Evolutionary conservation across 2,797 vertebrate species (phyloP), one percentile per base, ranked within the genome.

Genomic region (Halcyon badia): DNA sequence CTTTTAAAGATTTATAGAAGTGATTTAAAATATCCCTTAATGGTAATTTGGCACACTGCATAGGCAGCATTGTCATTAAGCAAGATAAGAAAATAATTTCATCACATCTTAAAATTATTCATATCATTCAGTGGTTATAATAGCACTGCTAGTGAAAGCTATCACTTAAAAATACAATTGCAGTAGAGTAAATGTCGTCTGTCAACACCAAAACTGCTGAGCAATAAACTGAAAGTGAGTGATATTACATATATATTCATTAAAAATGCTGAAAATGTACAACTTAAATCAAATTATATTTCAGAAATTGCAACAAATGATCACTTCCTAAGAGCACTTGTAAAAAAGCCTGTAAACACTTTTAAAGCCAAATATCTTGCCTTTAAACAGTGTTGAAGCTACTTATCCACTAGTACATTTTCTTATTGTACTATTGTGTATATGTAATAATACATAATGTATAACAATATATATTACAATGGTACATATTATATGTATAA

Each of bases 21-120:
- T 97, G 91, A 97, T 97, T 96, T 96, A 97, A 98, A 98, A 97
- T 97, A 96, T 87, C 65, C 46, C 69, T 95, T 97, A 97, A 97
- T 97, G 91, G 92, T 82, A 97, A 97, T 97, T 90, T 97, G 83
- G 89, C 83, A 94, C 60, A 91, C 46, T 72, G 84, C 58, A 94
- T 95, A 96, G 88, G 49, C 89, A 96, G 87, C 82, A 94, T 86
- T 97, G 48, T 93, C 90, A 97, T 97, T 96, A 97, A 95, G 79
- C 92, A 97, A 77, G 61, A 94, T 71, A 97, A 96, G 82, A 91
- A 97, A 97, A 97, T 93, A 3, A 26, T 97, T 97, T 93, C 18
- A 93, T 96, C 52, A 78, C 42, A 86, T 95, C 65, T 97, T 92
- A 93, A 97, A 94, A 95, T 72, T 97, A 96, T 97, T 97, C 70